Conservation (phyloP, 1,140 invertebrate genomes). For the Aphelenchoides avenae region DNA sequence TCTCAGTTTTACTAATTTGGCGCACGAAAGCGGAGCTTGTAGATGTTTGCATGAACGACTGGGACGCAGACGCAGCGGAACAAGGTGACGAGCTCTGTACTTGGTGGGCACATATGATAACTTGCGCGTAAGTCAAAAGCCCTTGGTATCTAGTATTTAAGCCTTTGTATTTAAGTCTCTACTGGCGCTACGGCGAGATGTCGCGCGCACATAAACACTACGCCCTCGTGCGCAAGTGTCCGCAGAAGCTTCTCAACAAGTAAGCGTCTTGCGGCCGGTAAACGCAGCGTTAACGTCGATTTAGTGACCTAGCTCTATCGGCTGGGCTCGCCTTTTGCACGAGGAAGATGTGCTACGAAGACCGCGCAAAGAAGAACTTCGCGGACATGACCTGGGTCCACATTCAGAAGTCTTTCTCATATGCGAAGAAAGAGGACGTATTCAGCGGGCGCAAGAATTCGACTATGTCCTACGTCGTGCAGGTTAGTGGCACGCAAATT, state of each 20-base stretch:
- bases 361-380: conserved; percentile 44
- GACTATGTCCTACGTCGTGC: conserved; percentile 4
- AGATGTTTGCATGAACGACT: conserved; percentile 30
- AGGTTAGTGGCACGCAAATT: conserved; percentile 1
- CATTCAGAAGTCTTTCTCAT: conserved; percentile 15
- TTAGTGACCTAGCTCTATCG: conserved; percentile 50
- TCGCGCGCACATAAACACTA: conserved; percentile 52
- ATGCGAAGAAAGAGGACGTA: conserved; percentile 23
- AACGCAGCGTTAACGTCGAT: conserved; percentile 2
- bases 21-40: conserved; percentile 1
- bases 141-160: too few species aligned
- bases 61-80: conserved; percentile 20
- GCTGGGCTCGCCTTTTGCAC: conserved; percentile 53
- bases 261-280: conserved; percentile 11
- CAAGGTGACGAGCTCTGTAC: conserved; percentile 54
- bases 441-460: conserved; percentile 10
- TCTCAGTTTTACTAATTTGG: not conserved
- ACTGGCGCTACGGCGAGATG: conserved; percentile 49
- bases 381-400: conserved; percentile 47
- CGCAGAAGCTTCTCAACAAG: conserved; percentile 43
- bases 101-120: conserved; percentile 58
- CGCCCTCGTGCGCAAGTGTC: conserved; percentile 51
- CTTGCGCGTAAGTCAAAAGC: too few species aligned
- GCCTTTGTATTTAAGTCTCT: too few species aligned
- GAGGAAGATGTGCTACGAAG: conserved; percentile 55